A percentile compares a stretch with the other conserved stretches of the same genome.
Evolutionary conservation across 2,797 vertebrate genomes (phyloP).

Genomic region (Acanthornis magna): DNA sequence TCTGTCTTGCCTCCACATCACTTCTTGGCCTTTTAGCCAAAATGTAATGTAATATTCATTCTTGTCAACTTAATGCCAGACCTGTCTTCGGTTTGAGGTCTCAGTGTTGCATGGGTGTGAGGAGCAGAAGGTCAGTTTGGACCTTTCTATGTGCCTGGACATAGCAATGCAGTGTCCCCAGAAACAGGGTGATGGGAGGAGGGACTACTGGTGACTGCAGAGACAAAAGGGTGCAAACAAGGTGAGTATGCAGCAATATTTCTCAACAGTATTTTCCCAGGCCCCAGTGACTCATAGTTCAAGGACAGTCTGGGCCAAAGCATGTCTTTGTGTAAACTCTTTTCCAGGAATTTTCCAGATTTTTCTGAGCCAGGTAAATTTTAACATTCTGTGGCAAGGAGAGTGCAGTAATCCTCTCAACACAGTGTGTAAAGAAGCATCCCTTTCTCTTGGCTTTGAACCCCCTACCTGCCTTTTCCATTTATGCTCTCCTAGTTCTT

Average conservation of each 20-base stretch:
- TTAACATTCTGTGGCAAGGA: not conserved
- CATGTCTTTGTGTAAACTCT: not conserved
- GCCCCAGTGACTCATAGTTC: not conserved
- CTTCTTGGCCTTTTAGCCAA: not conserved
- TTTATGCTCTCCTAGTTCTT: not conserved
- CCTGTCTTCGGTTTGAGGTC: not conserved
- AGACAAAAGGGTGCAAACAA: not conserved
- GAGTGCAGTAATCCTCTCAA: not conserved
- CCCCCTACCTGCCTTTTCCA: not conserved
- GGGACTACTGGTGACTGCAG: not conserved
- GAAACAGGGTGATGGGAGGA: not conserved
- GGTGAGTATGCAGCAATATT: not conserved
- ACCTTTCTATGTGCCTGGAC: not conserved
- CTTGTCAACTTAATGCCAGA: not conserved
- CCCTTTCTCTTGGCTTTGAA: not conserved
- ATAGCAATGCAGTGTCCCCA: rapidly evolving
- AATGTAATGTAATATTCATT: not conserved
- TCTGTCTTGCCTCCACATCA: not conserved
- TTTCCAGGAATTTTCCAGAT: not conserved
- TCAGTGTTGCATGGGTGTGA: not conserved
- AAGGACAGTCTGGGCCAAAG: not conserved
- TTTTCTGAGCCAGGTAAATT: not conserved
- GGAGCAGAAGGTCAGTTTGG: not conserved
- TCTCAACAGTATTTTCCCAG: not conserved
- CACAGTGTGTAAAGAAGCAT: not conserved